Evolutionary conservation across 2,888 invertebrate genomes (phyloP), one percentile per base, ranked within the genome.

Genomic region (Digitonthophagus gazella): DNA sequence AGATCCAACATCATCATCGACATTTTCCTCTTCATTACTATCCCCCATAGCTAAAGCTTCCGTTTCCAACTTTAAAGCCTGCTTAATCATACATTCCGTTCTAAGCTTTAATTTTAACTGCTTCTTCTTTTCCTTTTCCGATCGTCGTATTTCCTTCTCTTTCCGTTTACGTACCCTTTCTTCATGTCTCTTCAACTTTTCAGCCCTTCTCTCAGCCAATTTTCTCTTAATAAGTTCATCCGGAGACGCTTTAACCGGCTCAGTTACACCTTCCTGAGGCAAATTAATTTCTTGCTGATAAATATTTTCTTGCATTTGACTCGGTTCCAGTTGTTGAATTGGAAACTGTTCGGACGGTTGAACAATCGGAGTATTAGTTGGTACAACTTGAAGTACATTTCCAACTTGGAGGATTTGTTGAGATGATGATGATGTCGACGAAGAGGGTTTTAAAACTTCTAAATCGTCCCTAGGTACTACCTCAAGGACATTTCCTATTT

Each of bases 371-470:
- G 66, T 55, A 28, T 68, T 68, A 2, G 83, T 83, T 3, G 88
- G 88, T 14, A 88, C 85, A 19, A 88, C 88, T 80, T 88, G 87
- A 54, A 88, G 80, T 79, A 88, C 86, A 75, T 88, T 88, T 5
- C 88, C 88, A 16, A 88, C 85, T 84, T 88, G 83, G 14, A 84
- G 77, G 63, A 83, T 77, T 72, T 78, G 76, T 68, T 78, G 78
- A n/a, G 58, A 15, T 6, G 68, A 65, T n/a, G n/a, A n/a, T 5
- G 28, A 2, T 1, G 28, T 44, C 11, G 6, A 11, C 2, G 28
- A 8, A 8, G 28, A 44, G 11, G 28, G 28, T 44, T 44, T 44
- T 16, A 55, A 5, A 57, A 67, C 44, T 72, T 73, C 15, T 20
- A 61, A 18, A 19, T 82, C 77, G 66, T 86, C 87, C 16, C 82